Evolutionary conservation across 2,888 invertebrate genomes (phyloP), one percentile per base, ranked within the genome.

Genomic region (Synanthedon andrenaeformis): DNA sequence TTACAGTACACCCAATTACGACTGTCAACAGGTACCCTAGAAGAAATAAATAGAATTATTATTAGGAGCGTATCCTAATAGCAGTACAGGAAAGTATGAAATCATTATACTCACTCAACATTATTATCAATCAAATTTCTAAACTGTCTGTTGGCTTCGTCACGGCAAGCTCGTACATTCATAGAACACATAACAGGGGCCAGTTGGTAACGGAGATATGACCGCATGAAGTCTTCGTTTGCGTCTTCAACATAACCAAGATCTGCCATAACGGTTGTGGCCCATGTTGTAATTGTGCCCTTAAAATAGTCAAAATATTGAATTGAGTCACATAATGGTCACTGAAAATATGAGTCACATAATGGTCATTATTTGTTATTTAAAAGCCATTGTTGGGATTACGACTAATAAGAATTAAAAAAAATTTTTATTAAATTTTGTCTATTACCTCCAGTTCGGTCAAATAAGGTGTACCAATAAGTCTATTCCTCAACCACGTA

Each of bases 1-100:
- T 90, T 90, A 69, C 96, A 96, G 77, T 95, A 96, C 0, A 95
- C 93, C 52, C 91, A 89, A 23, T 88, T 76, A 53, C 93, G 91
- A 52, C 91, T 85, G 57, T 87, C 82, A 1, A 67, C 72, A 54
- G 74, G 69, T 0, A 87, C 84, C 13, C 87, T 87, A 54, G 28
- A 62, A 56, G 23, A 35, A 35, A 6, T 2, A 35, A 35, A 35
- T 10, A 35, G 10, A 2, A 35, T 35, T 10, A 35, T 35, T 10
- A 10, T 35, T 5, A n/a, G n/a, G 35, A 8, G 28, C 8, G 1
- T 23, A 5, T 23, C 23, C 2, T 8, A 28, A 6, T 28, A 28
- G 28, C 28, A 28, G 28, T 28, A 35, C 35, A 35, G 10, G 35
- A 10, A 35, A 35, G 10, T 35, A 8, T 10, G 8, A 35, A 35